A percentile compares a stretch with the other conserved stretches of the same genome.
phyloP scores from a whole-genome alignment of 1,140 invertebrate genomes.

The Gonatopus flavifemur region DNA sequence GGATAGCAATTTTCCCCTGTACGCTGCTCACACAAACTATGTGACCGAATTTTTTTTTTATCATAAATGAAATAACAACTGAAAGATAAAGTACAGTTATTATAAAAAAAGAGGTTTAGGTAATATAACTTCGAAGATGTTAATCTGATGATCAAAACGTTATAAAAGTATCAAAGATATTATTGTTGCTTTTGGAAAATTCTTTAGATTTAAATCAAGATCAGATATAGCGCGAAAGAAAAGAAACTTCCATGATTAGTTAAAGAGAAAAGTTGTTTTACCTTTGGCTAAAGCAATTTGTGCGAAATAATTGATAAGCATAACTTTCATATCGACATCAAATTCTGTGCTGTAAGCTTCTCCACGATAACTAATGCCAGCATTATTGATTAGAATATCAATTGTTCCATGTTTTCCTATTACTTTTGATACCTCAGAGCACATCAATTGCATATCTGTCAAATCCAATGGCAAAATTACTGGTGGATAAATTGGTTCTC shows the following conservation, averaged over 20 bases:
- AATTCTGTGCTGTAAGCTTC: conserved; percentile 73
- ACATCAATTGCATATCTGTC: conserved; percentile 68
- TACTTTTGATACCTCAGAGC: conserved; percentile 66
- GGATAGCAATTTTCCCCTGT: conserved; percentile 89
- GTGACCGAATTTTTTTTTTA: conserved; percentile 74
- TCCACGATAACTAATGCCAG: conserved; percentile 84
- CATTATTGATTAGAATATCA: conserved; percentile 93
- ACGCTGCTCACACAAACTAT: conserved; percentile 91
- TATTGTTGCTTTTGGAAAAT: no score
- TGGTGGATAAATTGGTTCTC: conserved; percentile 68
- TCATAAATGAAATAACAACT: conserved; percentile 84
- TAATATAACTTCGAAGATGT: no score
- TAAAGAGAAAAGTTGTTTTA: conserved; percentile 50
- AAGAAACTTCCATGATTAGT: background rate
- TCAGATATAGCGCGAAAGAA: no score
- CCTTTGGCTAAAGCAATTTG: conserved; percentile 89
- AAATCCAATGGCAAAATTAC: conserved; percentile 78
- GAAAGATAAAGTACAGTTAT: conserved; percentile 31
- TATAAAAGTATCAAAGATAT: no score
- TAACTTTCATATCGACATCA: conserved; percentile 86
- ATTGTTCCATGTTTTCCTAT: conserved; percentile 71
- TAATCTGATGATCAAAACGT: no score
- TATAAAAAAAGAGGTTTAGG: no score
- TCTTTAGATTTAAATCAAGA: no score
- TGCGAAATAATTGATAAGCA: conserved; percentile 95